Percentiles rank a stretch among this genome's conserved stretches.
These are phyloP conservation scores for Cylindroiulus punctatus DNA, from an alignment of 2,888 invertebrate genomes.

Conservation along the genomic window DNA sequence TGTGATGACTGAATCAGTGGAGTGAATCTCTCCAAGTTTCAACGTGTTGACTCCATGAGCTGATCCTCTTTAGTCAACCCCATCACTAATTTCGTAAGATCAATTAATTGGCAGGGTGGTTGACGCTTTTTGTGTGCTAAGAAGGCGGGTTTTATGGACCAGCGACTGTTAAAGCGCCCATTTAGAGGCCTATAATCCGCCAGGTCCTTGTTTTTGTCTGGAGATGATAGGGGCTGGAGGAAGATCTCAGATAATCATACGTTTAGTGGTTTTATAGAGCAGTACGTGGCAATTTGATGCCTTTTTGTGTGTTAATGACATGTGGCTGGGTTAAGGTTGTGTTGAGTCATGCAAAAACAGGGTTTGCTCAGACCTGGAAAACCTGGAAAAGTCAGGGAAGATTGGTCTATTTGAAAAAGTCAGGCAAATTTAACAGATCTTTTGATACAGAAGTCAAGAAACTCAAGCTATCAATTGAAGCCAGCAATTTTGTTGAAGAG, in stretches of 20 bases:
- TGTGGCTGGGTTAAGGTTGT: neutral
- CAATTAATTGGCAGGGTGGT: neutral
- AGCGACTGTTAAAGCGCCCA: neutral
- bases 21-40: too few species aligned
- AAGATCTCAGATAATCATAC: neutral
- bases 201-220: neutral
- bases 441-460: too few species aligned
- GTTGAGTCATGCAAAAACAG: neutral
- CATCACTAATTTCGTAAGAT: too few species aligned
- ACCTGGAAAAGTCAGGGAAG: too few species aligned
- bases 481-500: too few species aligned
- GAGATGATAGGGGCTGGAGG: neutral
- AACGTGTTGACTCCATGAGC: too few species aligned
- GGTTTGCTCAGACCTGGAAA: too few species aligned
- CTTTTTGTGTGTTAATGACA: neutral
- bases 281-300: neutral
- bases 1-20: too few species aligned
- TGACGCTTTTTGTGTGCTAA: neutral
- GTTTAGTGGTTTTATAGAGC: neutral
- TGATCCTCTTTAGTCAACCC: too few species aligned
- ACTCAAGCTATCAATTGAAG: too few species aligned
- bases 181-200: slow-evolving; percentile 13
- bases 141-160: slow-evolving; percentile 24
- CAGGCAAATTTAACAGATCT: too few species aligned
- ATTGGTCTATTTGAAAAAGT: too few species aligned